Evolutionary conservation across 1,140 invertebrate genomes (phyloP).

Genomic region (Hypothenemus hampei): DNA sequence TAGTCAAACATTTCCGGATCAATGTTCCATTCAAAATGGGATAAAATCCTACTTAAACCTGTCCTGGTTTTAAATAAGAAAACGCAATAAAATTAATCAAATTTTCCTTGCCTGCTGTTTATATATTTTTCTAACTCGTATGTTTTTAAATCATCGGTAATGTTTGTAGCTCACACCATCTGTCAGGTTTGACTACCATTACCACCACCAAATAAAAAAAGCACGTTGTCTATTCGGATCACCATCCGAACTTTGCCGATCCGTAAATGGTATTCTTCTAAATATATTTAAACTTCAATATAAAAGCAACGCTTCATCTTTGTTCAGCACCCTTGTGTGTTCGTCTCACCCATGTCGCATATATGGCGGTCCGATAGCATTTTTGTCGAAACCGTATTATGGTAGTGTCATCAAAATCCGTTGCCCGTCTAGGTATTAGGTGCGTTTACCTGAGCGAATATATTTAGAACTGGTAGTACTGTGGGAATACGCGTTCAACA

Average conservation of each 20-base stretch:
- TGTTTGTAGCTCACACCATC: too few species aligned
- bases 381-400: slow-evolving; percentile 3
- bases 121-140: too few species aligned
- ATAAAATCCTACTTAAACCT: too few species aligned
- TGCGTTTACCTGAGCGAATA: slow-evolving; percentile 40
- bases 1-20: too few species aligned
- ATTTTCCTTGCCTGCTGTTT: too few species aligned
- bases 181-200: too few species aligned
- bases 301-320: background rate
- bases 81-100: too few species aligned
- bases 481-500: slow-evolving; percentile 35
- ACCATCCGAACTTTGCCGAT: slow-evolving; percentile 2
- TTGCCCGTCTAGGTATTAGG: slow-evolving; percentile 17
- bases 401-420: slow-evolving; percentile 17
- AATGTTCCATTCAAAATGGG: too few species aligned
- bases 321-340: background rate
- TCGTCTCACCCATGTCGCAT: background rate
- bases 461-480: slow-evolving; percentile 38
- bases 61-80: too few species aligned
- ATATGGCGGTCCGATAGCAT: background rate
- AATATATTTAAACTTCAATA: background rate
- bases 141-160: too few species aligned
- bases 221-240: slow-evolving; percentile 2
- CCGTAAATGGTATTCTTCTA: background rate
- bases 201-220: slow-evolving; percentile 1